Evolutionary conservation across 2,797 vertebrate species (phyloP), one percentile per base, ranked within the genome.

Genomic region (Mus spretus): DNA sequence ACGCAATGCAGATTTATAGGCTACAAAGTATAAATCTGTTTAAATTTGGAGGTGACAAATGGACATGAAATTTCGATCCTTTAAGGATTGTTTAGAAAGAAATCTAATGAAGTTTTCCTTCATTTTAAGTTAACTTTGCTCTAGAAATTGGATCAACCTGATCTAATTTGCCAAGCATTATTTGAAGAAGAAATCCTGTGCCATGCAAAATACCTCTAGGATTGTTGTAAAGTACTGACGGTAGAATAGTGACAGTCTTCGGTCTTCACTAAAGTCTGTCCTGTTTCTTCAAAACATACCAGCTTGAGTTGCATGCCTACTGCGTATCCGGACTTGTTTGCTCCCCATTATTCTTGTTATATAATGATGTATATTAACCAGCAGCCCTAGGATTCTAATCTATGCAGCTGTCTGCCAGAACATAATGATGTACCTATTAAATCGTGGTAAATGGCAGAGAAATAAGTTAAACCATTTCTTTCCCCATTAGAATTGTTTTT

Each of bases 401-500:
- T 98, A 95, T 98, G 95, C 98, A 98, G 96, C 96, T 94, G 96
- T 98, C 97, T 98, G 98, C 98, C 97, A 98, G 90, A 97, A 96
- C 94, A 96, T 97, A 97, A 72, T 97, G 96, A 94, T 98, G 98
- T 89, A 97, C 88, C 96, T 97, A 93, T 0, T 96, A 97, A 97
- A 93, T 98, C 94, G 72, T 97, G 93, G 63, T 97, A 93, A 97
- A 90, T 98, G 95, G 67, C 97, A 97, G 92, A 96, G 96, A 97
- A 96, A 80, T 97, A 96, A 85, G 98, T 97, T 94, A 96, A 96
- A 81, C 94, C 95, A 96, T 96, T 89, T 94, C 96, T 90, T 96
- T 98, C 97, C 94, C 98, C 98, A 98, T 98, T 97, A 97, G 67
- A 96, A 88, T 97, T 98, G 80, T 98, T 98, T 98, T 98, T 98